Percentiles rank a stretch among this genome's conserved stretches.
These are phyloP conservation scores for Atta texana DNA, from an alignment of 1,140 invertebrate genomes.

Conservation along the genomic window DNA sequence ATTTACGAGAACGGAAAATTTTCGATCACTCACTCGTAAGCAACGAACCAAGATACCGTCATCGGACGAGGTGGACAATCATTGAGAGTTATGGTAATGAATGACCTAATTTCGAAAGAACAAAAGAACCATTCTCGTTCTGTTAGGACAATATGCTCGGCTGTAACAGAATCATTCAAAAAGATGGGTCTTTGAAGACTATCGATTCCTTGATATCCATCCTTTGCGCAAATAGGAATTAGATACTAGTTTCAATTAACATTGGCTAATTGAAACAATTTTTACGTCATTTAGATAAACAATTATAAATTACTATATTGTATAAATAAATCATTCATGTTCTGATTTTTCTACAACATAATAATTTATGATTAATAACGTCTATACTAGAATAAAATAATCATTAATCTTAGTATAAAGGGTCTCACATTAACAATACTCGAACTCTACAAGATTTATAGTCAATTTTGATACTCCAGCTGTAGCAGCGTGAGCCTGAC, in stretches of 20 bases:
- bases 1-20: slow-evolving; percentile 32
- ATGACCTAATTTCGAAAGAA: slow-evolving; percentile 58
- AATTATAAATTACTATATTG: too few species aligned
- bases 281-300: background rate
- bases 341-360: background rate
- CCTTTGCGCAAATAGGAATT: background rate
- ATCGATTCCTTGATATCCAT: background rate
- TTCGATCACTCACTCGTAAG: slow-evolving; percentile 27
- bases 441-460: slow-evolving; percentile 9
- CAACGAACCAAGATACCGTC: slow-evolving; percentile 36
- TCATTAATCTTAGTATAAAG: background rate
- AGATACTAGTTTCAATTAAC: background rate
- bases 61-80: slow-evolving; percentile 33
- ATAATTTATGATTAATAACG: background rate
- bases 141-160: slow-evolving; percentile 30
- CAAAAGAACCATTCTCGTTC: slow-evolving; percentile 45
- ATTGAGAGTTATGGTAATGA: slow-evolving; percentile 64
- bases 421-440: slow-evolving; percentile 20
- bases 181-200: background rate
- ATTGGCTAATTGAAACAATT: background rate
- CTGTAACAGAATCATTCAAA: slow-evolving; percentile 16
- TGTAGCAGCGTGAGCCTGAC: slow-evolving; percentile 1
- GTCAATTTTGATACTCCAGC: background rate
- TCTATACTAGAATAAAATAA: background rate
- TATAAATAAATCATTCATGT: too few species aligned